phyloP scores from a whole-genome alignment of 2,888 invertebrate genomes.

The Ryuthela nishihirai region DNA sequence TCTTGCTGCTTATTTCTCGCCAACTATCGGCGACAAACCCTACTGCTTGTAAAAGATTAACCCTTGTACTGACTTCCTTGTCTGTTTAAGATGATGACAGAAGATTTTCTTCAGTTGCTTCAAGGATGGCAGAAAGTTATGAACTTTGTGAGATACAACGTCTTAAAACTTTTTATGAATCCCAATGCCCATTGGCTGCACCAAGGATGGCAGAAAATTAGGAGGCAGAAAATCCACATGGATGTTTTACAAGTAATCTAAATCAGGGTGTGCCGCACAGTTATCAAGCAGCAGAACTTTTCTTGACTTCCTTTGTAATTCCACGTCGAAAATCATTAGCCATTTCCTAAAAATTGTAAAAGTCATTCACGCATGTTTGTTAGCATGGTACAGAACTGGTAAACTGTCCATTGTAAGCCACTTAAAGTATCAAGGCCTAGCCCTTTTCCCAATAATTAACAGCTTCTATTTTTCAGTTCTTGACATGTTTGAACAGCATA shows the following conservation, averaged over 20 bases:
- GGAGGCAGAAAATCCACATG: slow-evolving; percentile 35
- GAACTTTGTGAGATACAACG: background rate
- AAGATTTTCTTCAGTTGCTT: no score
- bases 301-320: slow-evolving; percentile 1
- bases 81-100: no score
- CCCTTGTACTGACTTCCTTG: no score
- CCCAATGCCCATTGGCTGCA: slow-evolving; percentile 44
- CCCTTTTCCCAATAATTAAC: no score
- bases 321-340: background rate
- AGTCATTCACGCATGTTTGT: slow-evolving; percentile 2
- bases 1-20: no score
- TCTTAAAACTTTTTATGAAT: slow-evolving; percentile 41
- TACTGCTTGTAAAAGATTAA: slow-evolving; percentile 3
- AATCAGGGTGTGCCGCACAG: no score
- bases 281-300: no score
- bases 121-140: background rate
- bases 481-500: no score
- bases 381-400: background rate
- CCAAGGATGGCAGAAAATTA: slow-evolving; percentile 34
- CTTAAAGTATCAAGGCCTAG: background rate
- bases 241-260: no score
- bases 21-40: background rate
- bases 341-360: slow-evolving; percentile 1
- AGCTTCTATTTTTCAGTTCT: background rate
- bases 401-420: background rate